These are phyloP conservation scores for Magallana angulata DNA, from an alignment of 1,140 invertebrate species.

Conservation along the genomic window DNA sequence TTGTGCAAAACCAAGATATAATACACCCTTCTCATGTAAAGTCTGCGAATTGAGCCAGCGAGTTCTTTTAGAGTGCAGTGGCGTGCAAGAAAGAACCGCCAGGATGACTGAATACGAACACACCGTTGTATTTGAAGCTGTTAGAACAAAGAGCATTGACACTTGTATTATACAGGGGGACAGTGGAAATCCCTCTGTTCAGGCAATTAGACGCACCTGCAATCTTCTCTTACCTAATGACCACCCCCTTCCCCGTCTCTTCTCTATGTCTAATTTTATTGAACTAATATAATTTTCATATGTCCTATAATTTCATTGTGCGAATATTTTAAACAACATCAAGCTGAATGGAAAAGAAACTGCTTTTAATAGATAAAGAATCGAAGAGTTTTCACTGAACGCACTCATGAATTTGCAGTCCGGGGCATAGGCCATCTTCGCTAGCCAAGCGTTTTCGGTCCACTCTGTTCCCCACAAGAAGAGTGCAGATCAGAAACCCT, in stretches of 20 bases:
- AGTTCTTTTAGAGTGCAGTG: slow-evolving; percentile 17
- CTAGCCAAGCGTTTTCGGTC: too few species aligned
- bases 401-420: too few species aligned
- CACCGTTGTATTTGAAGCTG: neutral
- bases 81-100: neutral
- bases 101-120: neutral
- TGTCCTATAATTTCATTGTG: too few species aligned
- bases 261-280: neutral
- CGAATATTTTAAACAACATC: too few species aligned
- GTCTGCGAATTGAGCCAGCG: neutral
- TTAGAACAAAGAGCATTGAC: neutral
- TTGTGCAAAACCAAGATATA: neutral
- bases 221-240: neutral
- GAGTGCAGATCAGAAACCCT: too few species aligned
- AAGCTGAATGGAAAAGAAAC: too few species aligned
- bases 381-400: too few species aligned
- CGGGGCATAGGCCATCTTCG: too few species aligned
- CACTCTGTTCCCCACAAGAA: too few species aligned
- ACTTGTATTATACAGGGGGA: neutral
- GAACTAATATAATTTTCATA: too few species aligned
- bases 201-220: neutral
- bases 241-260: neutral
- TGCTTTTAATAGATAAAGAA: too few species aligned
- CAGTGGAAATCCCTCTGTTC: neutral
- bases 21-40: neutral